phyloP scores from a whole-genome alignment of 2,797 vertebrate genomes.

The Cuculus canorus region DNA sequence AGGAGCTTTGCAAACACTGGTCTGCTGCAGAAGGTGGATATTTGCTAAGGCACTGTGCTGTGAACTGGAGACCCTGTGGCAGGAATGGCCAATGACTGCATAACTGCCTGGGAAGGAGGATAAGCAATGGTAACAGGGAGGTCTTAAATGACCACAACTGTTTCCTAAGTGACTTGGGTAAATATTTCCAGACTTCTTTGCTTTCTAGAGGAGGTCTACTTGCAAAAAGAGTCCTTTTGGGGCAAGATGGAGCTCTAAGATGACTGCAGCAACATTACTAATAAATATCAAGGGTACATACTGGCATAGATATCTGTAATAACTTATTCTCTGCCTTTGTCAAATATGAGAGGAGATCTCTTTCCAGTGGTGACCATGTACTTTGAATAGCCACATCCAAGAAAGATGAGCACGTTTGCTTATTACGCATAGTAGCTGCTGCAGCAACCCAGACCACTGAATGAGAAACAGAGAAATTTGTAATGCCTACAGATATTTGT shows the following conservation, averaged over 20 bases:
- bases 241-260: background rate
- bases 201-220: background rate
- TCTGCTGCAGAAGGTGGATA: background rate
- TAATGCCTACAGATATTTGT: background rate
- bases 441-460: background rate
- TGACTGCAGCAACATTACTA: background rate
- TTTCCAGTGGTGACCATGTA: background rate
- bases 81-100: background rate
- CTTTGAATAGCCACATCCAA: background rate
- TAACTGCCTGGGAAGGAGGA: background rate
- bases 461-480: background rate
- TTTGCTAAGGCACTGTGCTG: accelerated
- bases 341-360: background rate
- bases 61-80: background rate
- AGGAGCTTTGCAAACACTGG: background rate
- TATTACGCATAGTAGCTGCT: background rate
- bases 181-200: background rate
- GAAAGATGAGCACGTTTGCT: background rate
- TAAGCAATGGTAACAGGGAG: background rate
- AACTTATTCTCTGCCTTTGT: background rate
- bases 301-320: background rate
- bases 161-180: background rate
- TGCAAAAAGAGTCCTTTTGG: background rate
- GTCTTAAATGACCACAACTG: background rate
- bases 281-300: background rate